These are phyloP conservation scores for Galaxea fascicularis DNA, from an alignment of 92 coral and sea anemone species.

Conservation along the genomic window DNA sequence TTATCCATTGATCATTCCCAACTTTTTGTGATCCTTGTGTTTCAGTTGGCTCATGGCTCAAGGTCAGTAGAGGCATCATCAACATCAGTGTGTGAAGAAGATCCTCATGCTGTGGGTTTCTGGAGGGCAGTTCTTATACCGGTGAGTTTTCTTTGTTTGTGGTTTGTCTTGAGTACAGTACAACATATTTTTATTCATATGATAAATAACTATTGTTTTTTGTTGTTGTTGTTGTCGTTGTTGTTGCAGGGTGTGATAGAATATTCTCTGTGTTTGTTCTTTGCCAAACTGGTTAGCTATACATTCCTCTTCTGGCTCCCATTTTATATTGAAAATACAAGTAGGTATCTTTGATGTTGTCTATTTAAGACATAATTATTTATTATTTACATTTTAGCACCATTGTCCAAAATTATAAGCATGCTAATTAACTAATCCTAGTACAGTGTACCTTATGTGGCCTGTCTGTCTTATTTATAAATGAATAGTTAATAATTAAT, in stretches of 20 bases:
- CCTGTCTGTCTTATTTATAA: no score
- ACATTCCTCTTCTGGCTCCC: conserved; percentile 98
- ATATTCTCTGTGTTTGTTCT: conserved; percentile 92
- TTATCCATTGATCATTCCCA: no score
- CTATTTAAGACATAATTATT: background rate
- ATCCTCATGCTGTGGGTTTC: conserved; percentile 83
- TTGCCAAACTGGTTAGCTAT: conserved; percentile 98
- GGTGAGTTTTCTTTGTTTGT: conserved; percentile 61
- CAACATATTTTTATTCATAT: background rate
- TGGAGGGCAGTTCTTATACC: conserved; percentile 88
- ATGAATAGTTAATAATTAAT: no score
- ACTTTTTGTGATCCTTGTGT: background rate
- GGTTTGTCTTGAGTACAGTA: background rate
- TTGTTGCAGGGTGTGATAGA: conserved; percentile 89
- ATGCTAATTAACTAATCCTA: no score
- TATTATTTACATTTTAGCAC: no score
- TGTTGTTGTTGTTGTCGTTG: background rate
- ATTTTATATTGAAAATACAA: conserved; percentile 85
- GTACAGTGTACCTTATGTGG: no score
- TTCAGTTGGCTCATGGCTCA: conserved; percentile 14
- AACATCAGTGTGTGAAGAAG: conserved; percentile 54
- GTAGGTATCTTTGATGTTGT: conserved; percentile 40
- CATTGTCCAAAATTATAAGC: no score
- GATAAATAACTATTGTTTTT: background rate
- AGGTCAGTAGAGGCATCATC: background rate